Evolutionary conservation across 1,140 invertebrate species (phyloP), one percentile per base, ranked within the genome.

Genomic region (Macrosteles quadrilineatus): DNA sequence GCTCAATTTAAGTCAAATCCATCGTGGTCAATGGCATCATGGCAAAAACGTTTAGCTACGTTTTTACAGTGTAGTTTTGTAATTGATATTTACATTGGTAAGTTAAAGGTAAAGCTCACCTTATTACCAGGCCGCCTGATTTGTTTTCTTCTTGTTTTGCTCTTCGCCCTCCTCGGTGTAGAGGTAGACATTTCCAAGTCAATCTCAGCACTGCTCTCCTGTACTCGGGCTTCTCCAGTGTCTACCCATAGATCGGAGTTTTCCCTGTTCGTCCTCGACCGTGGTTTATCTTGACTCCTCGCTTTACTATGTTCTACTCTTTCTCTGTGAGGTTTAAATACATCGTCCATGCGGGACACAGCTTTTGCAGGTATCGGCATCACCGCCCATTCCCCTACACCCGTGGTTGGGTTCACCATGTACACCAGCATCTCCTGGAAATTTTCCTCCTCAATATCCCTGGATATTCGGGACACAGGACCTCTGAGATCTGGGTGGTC

Each of bases 331-430:
- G n/a, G 2, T 11, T 59, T 29, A n/a, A n/a, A n/a, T n/a, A n/a
- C n/a, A 29, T 25, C 23, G 25, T 59, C 21, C 21, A 29, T 30
- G 6, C 55, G 25, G 2, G 55, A 59, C 4, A 59, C n/a, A 2
- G 55, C 25, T 59, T 25, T 27, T 6, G 27, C 9, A 4, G 55
- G 14, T 14, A 59, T 23, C 9, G 66, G 66, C 27, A 71, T 17
- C 62, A 40, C 31, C 19, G 47, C 43, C 76, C 76, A 76, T 19
- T 69, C 70, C 9, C 76, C 76, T 17, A 67, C 21, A 6, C 76
- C 76, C 14, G 71, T 74, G 29, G 57, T 55, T 9, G 76, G 74
- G 70, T 73, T 63, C 14, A 75, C 73, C 29, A 75, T 73, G 40
- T 76, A 76, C 11, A 72, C 70, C 19, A 75, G 63, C 17, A 73